Percentiles rank a stretch among this genome's conserved stretches.
Evolutionary conservation across 2,113 vertebrate species (phyloP).

Genomic region (Phylloscopus trochiloides): DNA sequence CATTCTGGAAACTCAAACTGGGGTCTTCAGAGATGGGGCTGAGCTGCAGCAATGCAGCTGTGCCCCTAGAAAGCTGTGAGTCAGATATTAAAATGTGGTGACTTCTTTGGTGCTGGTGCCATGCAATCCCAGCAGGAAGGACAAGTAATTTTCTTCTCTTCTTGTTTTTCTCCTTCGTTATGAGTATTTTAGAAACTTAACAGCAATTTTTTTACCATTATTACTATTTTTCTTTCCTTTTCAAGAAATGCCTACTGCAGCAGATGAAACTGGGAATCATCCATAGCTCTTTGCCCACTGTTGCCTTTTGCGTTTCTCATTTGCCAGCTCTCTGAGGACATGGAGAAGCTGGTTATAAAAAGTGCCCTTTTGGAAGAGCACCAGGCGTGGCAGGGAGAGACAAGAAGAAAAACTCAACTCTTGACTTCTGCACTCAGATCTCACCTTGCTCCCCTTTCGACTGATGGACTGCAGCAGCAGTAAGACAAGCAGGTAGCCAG

Average conservation of each 20-base stretch:
- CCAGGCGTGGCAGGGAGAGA: background rate
- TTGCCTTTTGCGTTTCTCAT: background rate
- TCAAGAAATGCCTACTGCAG: background rate
- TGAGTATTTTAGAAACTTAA: background rate
- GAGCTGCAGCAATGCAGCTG: background rate
- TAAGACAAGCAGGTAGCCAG: background rate
- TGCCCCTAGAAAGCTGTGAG: background rate
- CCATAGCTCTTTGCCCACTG: background rate
- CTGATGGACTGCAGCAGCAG: background rate
- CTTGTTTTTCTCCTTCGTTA: background rate
- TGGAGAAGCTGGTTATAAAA: background rate
- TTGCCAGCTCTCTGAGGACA: background rate
- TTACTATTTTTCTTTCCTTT: background rate
- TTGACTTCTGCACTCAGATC: background rate
- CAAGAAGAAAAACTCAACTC: background rate
- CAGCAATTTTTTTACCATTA: accelerated
- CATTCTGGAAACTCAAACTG: background rate
- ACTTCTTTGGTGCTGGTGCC: background rate
- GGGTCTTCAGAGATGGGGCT: background rate
- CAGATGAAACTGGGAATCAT: background rate
- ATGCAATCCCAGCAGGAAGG: background rate
- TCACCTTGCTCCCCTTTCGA: background rate
- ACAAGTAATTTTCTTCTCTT: background rate
- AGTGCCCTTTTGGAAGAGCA: background rate
- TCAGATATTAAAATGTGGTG: background rate